Percentiles rank a stretch among this genome's conserved stretches.
phyloP scores from a whole-genome alignment of 2,113 vertebrate genomes.

The Embiotoca jacksoni region DNA sequence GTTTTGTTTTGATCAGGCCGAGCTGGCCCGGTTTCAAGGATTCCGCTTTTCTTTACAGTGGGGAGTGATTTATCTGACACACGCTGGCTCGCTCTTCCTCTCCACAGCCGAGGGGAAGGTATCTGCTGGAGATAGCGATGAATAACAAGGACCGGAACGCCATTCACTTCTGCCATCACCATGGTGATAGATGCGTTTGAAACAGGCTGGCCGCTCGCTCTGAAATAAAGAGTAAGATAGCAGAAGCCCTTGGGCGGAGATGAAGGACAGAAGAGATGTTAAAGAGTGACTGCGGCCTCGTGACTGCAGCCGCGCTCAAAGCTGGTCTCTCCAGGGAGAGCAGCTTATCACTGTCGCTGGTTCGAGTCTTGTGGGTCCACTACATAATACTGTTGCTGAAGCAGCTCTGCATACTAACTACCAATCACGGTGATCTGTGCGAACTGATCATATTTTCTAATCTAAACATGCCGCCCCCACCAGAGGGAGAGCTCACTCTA shows the following conservation, averaged over 20 bases:
- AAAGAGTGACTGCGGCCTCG: slow-evolving; percentile 35
- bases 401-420: slow-evolving; percentile 31
- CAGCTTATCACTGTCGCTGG: slow-evolving; percentile 7
- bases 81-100: slow-evolving; percentile 23
- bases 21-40: slow-evolving; percentile 48
- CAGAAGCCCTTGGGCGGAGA: slow-evolving; percentile 36
- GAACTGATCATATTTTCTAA: slow-evolving; percentile 25
- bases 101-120: slow-evolving; percentile 7
- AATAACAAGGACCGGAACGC: slow-evolving; percentile 31
- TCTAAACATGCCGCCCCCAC: slow-evolving; percentile 23
- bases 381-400: slow-evolving; percentile 20
- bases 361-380: slow-evolving; percentile 9
- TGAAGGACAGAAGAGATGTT: slow-evolving; percentile 53
- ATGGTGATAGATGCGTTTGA: slow-evolving; percentile 59
- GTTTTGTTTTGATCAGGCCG: slow-evolving; percentile 36
- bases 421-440: slow-evolving; percentile 4
- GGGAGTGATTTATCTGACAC: slow-evolving; percentile 43
- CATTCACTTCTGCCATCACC: slow-evolving; percentile 36
- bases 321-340: not conserved
- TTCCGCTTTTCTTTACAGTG: slow-evolving; percentile 29
- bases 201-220: slow-evolving; percentile 13
- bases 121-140: slow-evolving; percentile 32
- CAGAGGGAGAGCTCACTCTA: slow-evolving; percentile 41
- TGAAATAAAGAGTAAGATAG: slow-evolving; percentile 39
- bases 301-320: slow-evolving; percentile 19